phyloP scores from a whole-genome alignment of 2,888 invertebrate species.

The Metallyticus violacea region DNA sequence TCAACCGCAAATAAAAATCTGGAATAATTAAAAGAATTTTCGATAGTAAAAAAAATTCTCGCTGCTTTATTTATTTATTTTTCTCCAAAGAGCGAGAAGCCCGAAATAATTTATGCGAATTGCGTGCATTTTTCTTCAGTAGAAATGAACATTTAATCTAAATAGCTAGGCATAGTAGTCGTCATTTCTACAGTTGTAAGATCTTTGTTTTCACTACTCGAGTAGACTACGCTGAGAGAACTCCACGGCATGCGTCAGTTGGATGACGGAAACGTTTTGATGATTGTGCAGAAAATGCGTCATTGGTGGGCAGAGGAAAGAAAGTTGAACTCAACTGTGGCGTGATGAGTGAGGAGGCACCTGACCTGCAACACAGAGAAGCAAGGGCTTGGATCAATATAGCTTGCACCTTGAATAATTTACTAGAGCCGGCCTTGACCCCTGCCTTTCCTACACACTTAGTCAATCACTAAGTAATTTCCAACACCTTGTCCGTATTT shows the following conservation, averaged over 20 bases:
- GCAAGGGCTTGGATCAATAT: constrained; percentile 22
- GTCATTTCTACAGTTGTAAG: too few relatives aligned
- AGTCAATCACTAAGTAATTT: neutral
- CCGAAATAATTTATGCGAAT: too few relatives aligned
- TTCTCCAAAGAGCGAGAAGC: too few relatives aligned
- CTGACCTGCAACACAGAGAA: constrained; percentile 13
- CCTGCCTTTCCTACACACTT: neutral
- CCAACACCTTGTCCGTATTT: neutral
- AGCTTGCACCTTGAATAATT: constrained; percentile 29
- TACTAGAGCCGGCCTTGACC: constrained; percentile 25
- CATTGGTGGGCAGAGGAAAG: neutral
- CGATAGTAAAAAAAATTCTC: too few relatives aligned
- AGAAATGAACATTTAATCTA: too few relatives aligned
- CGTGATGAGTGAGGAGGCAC: neutral
- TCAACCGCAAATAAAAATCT: too few relatives aligned
- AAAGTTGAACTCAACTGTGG: neutral
- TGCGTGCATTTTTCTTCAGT: too few relatives aligned
- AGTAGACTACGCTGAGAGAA: neutral
- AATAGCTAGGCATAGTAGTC: too few relatives aligned
- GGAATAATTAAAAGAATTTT: too few relatives aligned
- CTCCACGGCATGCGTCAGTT: neutral
- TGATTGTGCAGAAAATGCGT: neutral
- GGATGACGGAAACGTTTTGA: neutral
- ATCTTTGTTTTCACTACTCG: too few relatives aligned
- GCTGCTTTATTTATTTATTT: too few relatives aligned